Conservation (phyloP, 2,113 vertebrate genomes). For the Speoplatyrhinus poulsoni region DNA sequence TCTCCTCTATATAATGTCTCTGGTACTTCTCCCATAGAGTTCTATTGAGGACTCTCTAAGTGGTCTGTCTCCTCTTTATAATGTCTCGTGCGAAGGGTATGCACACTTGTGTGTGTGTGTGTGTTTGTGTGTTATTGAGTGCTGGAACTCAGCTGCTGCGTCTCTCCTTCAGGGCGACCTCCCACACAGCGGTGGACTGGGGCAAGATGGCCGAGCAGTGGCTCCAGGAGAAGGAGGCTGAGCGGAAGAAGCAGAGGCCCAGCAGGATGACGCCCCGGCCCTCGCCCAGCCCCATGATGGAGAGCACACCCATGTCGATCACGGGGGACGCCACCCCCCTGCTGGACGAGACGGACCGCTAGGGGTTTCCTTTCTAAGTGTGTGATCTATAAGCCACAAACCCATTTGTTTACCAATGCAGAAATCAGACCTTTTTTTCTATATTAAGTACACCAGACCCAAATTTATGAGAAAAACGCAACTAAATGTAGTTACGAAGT, state of each 20-base stretch:
- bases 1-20: too few species aligned
- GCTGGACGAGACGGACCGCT: conserved; percentile 98
- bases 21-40: too few species aligned
- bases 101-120: too few species aligned
- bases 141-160: neutral
- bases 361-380: conserved; percentile 63
- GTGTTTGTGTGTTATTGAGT: neutral
- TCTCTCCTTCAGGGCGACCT: conserved; percentile 74
- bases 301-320: conserved; percentile 98
- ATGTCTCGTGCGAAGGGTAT: too few species aligned
- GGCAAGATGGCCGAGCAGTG: conserved; percentile 93
- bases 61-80: too few species aligned
- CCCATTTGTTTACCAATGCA: neutral
- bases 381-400: neutral
- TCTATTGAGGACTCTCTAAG: too few species aligned
- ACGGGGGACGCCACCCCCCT: conserved; percentile 95
- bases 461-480: neutral
- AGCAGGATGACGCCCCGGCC: conserved; percentile 90
- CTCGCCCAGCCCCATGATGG: conserved; percentile 97
- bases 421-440: neutral
- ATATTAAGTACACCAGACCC: neutral
- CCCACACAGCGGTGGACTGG: conserved; percentile 88
- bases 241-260: conserved; percentile 81
- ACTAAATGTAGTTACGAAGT: neutral
- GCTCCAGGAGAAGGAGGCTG: conserved; percentile 90